Evolutionary conservation across 92 coral and sea anemone genomes (phyloP), one percentile per base, ranked within the genome.

Genomic region (Epizoanthus fatuus): DNA sequence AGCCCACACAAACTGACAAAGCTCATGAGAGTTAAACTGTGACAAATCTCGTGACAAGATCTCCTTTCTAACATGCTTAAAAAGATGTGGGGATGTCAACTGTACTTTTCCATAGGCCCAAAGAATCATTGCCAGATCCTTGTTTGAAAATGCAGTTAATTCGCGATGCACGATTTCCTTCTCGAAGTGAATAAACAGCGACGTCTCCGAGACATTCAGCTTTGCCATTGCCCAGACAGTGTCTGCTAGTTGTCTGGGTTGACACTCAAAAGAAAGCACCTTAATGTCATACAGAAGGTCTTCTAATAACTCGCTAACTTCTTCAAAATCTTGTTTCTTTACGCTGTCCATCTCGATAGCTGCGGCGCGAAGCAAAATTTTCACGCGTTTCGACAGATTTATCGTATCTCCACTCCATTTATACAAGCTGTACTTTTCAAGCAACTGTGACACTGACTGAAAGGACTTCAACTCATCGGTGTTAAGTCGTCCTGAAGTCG

Each of bases 1-100:
- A n/a, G 98, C 59, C 98, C 98, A 94, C 54, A 94, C 87, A 73
- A 94, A 81, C 67, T 94, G 92, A 25, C 94, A 90, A 57, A 94
- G 85, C 59, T 94, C 96, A 29, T 84, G 72, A 1, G 94, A 81
- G 13, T 81, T 88, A 38, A 94, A 90, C 39, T 45, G 52, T 37
- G 91, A 53, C 60, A 92, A 59, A 44, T 82, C 96, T 58, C 98
- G 55, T 16, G 78, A 78, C 55, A 92, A 70, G 22, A 94, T 71
- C 78, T 94, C 98, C 71, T 79, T 80, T 65, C 91, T 87, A 8
- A 94, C 73, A 15, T 42, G 72, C 54, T 64, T 90, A 42, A 74
- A 94, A 7, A 94, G 86, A 10, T 71, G 35, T 11, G 87, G 88
- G 17, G 94, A 77, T 19, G 68, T 84, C 39, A 77, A 75, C 64